A percentile compares a stretch with the other conserved stretches of the same genome.
These are phyloP conservation scores for Cryptocephalus moraei DNA, from an alignment of 2,888 invertebrate genomes.

Conservation along the genomic window DNA sequence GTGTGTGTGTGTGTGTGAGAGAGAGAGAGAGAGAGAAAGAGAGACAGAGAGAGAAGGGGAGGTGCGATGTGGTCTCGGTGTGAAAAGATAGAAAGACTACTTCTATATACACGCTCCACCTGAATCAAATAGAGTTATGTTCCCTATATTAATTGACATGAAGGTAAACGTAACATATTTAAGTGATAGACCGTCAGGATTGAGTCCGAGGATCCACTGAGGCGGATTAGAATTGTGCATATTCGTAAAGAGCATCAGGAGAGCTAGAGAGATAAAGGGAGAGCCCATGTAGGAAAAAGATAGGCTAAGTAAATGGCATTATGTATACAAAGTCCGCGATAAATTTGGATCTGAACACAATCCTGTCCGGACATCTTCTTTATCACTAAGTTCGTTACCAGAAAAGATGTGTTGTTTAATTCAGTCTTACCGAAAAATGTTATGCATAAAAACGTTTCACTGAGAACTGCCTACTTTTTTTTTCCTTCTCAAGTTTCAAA, in stretches of 20 bases:
- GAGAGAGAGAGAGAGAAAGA: neutral
- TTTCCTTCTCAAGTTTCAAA: slow-evolving; percentile 11
- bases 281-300: no score
- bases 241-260: no score
- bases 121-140: slow-evolving; percentile 48
- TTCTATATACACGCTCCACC: slow-evolving; percentile 28
- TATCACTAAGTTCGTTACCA: slow-evolving; percentile 38
- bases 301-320: no score
- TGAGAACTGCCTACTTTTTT: slow-evolving; percentile 18
- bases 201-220: slow-evolving; percentile 11
- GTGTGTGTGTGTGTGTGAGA: no score
- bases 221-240: no score
- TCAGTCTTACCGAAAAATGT: slow-evolving; percentile 40
- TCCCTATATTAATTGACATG: slow-evolving; percentile 80
- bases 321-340: no score
- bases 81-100: slow-evolving; percentile 19
- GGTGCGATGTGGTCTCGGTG: slow-evolving; percentile 13
- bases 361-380: slow-evolving; percentile 16
- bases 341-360: no score
- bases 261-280: no score
- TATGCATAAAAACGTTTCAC: slow-evolving; percentile 21
- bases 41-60: slow-evolving; percentile 4
- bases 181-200: slow-evolving; percentile 24
- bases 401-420: slow-evolving; percentile 40
- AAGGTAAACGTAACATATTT: slow-evolving; percentile 49